Base-by-base conservation (phyloP, 2,797 vertebrate genomes). In the Peromyscus melanophrys region DNA sequence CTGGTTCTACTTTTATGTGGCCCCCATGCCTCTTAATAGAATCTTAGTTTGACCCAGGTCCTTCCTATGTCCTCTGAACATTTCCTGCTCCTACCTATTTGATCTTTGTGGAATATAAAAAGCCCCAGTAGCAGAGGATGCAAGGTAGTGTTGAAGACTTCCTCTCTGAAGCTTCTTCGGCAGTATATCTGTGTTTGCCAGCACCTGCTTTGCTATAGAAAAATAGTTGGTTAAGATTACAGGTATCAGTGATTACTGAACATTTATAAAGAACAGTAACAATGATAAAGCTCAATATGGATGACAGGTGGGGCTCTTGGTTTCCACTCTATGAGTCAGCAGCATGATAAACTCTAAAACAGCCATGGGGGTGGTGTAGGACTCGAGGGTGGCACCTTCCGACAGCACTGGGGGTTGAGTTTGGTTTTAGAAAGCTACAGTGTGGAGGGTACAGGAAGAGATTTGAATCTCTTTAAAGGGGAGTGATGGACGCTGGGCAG, bases 301-400 rank as follows among this genome's bases (percentile, higher is more conserved):
- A 52, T 86, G 61, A 83, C 0, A 57, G 84, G 43, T 69, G 37
- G 19, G 65, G 21, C 65, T 95, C 16, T 97, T 77, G n/a, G 55
- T 90, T 96, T 94, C 76, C n/a, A 31, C 14, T 67, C 8, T 29
- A n/a, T 49, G 69, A 94, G 69, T 96, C 19, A 69, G 52, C 73
- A 88, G 43, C 55, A 17, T 75, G 61, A 73, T 71, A 90, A 82
- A 89, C n/a, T 34, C 61, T 82, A 27, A 86, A 83, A 93, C 13
- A 88, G 86, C 77, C 4, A 11, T 4, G 11, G 57, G 17, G 52
- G 21, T 65, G 37, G 55, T 55, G 31, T 17, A 89, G 87, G 71
- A 21, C 13, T 34, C 4, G 59, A 67, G 17, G 1, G 23, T 67
- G n/a, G 11, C 40, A 63, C 71, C 83, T 80, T 94, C 34, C 55